These are phyloP conservation scores for Cordylochernes scorpioides DNA, from an alignment of 2,888 invertebrate species.

Conservation along the genomic window DNA sequence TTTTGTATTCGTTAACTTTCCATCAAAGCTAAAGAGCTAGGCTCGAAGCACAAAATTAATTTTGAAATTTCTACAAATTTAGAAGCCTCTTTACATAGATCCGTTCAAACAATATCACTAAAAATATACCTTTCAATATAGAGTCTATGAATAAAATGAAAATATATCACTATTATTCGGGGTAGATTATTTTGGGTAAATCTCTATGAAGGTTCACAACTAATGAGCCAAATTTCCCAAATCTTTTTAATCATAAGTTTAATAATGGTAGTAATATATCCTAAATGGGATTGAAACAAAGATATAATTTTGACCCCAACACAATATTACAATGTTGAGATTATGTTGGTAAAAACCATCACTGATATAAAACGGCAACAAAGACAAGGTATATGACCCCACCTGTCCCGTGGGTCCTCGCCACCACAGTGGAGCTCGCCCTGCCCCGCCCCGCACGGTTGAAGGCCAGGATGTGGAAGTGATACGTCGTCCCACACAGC, in stretches of 20 bases:
- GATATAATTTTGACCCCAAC: too few relatives aligned
- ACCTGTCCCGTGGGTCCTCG: constrained; percentile 23
- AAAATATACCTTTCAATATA: neutral
- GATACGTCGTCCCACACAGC: constrained; percentile 22
- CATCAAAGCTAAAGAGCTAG: too few relatives aligned
- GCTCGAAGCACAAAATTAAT: neutral
- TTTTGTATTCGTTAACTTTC: too few relatives aligned
- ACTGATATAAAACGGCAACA: neutral
- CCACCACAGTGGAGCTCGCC: constrained; percentile 19
- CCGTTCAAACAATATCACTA: neutral
- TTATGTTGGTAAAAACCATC: too few relatives aligned
- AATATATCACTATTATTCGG: too few relatives aligned
- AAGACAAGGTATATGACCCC: constrained; percentile 3
- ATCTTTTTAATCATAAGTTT: too few relatives aligned
- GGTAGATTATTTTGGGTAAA: too few relatives aligned
- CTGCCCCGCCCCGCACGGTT: constrained; percentile 21
- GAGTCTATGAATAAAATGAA: neutral
- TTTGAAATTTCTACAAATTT: neutral
- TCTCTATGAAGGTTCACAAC: too few relatives aligned
- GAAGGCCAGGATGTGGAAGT: constrained; percentile 21
- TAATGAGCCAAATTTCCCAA: too few relatives aligned
- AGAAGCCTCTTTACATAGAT: neutral
- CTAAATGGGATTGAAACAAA: too few relatives aligned
- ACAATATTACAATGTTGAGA: too few relatives aligned
- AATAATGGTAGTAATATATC: too few relatives aligned